Conservation (phyloP, 2,797 vertebrate species). For the Nyctibius grandis region DNA sequence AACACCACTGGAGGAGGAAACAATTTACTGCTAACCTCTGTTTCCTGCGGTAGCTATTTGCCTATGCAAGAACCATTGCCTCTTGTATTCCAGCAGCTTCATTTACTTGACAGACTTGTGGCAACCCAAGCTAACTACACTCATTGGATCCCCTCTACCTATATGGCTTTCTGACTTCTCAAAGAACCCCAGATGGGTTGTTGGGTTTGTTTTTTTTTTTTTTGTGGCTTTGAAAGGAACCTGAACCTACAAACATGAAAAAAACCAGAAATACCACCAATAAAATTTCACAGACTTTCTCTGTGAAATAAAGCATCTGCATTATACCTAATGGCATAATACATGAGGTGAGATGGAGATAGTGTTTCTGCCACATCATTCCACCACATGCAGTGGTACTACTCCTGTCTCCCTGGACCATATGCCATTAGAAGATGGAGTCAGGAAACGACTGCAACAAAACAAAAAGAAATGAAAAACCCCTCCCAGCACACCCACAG, state of each 20-base stretch:
- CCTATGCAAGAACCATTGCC: background rate
- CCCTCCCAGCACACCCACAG: background rate
- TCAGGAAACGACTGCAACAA: background rate
- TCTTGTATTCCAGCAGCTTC: background rate
- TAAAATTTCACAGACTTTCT: background rate
- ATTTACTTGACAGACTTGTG: background rate
- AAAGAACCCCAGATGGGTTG: background rate
- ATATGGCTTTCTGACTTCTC: background rate
- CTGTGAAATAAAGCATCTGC: background rate
- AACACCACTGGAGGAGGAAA: background rate
- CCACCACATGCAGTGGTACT: fast-evolving
- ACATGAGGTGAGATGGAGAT: fast-evolving
- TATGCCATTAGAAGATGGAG: fast-evolving
- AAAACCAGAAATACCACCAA: background rate
- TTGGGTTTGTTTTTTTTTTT: too few species aligned
- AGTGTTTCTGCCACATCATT: background rate
- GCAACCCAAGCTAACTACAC: background rate
- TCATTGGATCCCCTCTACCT: background rate
- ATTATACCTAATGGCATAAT: background rate
- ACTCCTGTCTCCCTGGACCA: background rate
- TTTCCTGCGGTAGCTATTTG: background rate
- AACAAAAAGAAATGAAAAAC: background rate
- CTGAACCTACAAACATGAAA: background rate
- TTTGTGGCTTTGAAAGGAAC: background rate
- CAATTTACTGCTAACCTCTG: background rate